phyloP scores from a whole-genome alignment of 2,113 vertebrate genomes.

The Hyperoodon ampullatus region DNA sequence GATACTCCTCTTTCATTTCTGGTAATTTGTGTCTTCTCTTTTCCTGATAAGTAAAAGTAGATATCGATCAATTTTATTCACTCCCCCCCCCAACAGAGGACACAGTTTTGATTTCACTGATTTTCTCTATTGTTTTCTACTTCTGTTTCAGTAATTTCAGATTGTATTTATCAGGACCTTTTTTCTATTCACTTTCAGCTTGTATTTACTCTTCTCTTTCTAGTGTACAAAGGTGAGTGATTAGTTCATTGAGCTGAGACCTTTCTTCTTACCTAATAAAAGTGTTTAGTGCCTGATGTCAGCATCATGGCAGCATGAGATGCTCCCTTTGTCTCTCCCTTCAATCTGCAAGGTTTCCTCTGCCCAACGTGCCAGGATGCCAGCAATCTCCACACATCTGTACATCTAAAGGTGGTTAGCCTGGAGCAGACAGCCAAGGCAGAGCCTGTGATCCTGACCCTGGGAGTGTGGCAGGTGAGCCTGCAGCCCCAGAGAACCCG shows the following conservation, averaged over 20 bases:
- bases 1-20: background rate
- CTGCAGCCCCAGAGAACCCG: background rate
- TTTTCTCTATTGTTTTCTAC: background rate
- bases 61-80: background rate
- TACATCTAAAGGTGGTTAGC: too few relatives aligned
- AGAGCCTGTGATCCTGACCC: background rate
- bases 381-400: background rate
- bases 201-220: background rate
- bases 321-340: background rate
- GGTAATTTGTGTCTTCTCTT: background rate
- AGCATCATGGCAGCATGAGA: background rate
- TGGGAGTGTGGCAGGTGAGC: background rate
- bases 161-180: background rate
- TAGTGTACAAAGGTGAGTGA: background rate
- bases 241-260: background rate
- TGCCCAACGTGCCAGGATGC: background rate
- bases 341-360: background rate
- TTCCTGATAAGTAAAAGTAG: background rate
- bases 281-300: background rate
- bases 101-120: background rate
- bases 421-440: background rate
- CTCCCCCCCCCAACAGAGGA: background rate
- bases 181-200: background rate
- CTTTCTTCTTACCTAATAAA: background rate
- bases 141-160: background rate